Evolutionary conservation across 35 echinoderm and acorn worm species (phyloP), one percentile per base, ranked within the genome.

Genomic region (Amphiura filiformis): DNA sequence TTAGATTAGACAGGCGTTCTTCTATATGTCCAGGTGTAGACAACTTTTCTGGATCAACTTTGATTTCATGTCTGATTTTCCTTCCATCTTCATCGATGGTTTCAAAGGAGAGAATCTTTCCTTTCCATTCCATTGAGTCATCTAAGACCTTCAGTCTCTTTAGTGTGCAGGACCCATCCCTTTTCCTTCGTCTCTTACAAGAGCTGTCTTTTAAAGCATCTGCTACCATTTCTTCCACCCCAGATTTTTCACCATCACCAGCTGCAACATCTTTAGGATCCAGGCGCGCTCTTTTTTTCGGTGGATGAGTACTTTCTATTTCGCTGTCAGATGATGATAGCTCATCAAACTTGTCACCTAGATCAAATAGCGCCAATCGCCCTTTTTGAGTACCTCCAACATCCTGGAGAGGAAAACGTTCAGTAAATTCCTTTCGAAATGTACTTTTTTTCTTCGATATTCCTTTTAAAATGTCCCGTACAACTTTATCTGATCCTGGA

Each of bases 121-220:
- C 81, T 83, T 83, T 39, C 81, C 81, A 83, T 83, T 39, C 44
- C 13, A 83, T n/a, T 41, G 81, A 83, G 81, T 83, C 81, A 83
- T 83, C 81, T 22, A 52, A 34, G 44, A 83, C 37, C 41, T 83
- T 52, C 81, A 83, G n/a, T 15, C 81, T 34, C 44, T 83, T 52
- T 39, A 83, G 35, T n/a, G 36, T 40, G 81, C 81, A 83, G 26
- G 81, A 83, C n/a, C 36, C 81, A 33, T 39, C 81, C 81, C 81
- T 83, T 39, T 83, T 83, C 44, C 81, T 83, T 83, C 81, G 81
- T 34, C 44, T 83, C 44, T 52, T 52, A 3, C 81, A 83, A 40
- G 13, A 17, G 1, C 1, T 35, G 17, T 83, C 39, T 35, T 31
- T 17, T 44, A 83, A 39, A 41, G 26, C 38, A 23, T 31, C 81